Conservation (phyloP, 1,140 invertebrate genomes). For the Hydropsyche tenuis region DNA sequence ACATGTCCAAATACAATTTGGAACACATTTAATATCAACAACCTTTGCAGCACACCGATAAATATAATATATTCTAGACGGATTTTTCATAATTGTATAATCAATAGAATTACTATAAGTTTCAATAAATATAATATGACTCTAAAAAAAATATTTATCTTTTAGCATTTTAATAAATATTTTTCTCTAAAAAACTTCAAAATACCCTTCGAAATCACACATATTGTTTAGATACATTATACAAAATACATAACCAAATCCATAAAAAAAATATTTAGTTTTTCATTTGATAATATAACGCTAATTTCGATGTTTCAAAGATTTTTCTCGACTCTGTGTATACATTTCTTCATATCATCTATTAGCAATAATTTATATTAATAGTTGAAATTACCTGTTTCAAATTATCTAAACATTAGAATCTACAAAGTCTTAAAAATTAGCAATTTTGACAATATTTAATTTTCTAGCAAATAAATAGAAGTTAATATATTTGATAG, state of each 20-base stretch:
- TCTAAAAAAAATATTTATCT: background rate
- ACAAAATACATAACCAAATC: background rate
- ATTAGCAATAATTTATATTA: background rate
- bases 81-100: slow-evolving; percentile 3
- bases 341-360: background rate
- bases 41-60: background rate
- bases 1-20: too few species aligned
- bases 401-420: background rate
- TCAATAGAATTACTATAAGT: too few species aligned
- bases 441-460: background rate
- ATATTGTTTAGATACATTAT: background rate
- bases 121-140: too few species aligned
- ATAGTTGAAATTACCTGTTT: background rate
- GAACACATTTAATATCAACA: too few species aligned
- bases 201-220: slow-evolving; percentile 19
- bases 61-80: background rate
- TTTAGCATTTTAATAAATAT: background rate
- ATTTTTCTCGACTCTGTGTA: background rate
- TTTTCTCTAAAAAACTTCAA: slow-evolving; percentile 2
- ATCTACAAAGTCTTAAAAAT: background rate
- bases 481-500: background rate
- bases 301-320: background rate
- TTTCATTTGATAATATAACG: too few species aligned
- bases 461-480: slow-evolving; percentile 11
- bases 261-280: background rate